phyloP scores from a whole-genome alignment of 2,113 vertebrate species.

The Uropsilus gracilis region DNA sequence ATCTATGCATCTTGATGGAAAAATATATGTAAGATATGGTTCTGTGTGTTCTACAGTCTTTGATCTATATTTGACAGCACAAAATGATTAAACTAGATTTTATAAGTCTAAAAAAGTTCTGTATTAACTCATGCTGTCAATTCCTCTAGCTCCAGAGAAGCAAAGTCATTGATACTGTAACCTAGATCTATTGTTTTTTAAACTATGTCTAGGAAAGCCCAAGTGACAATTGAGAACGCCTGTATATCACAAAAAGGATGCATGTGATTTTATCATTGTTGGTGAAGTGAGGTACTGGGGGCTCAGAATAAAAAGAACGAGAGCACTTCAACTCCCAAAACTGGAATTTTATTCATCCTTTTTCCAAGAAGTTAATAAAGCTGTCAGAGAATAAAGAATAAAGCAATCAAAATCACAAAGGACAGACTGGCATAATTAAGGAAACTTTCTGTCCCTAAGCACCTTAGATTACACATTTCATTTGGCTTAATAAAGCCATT shows the following conservation, averaged over 20 bases:
- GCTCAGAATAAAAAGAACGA: not conserved
- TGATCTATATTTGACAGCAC: not conserved
- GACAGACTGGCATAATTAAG: slow-evolving; percentile 39
- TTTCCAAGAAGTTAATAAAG: slow-evolving; percentile 61
- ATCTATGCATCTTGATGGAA: slow-evolving; percentile 33
- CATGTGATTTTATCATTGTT: not conserved
- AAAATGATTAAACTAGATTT: slow-evolving; percentile 33
- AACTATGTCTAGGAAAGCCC: not conserved
- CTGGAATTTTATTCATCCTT: slow-evolving; percentile 49
- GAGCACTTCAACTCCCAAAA: not conserved
- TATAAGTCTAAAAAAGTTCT: not conserved
- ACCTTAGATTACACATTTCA: slow-evolving; percentile 58
- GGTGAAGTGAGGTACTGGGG: not conserved
- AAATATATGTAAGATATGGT: not conserved
- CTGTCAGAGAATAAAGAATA: slow-evolving; percentile 57
- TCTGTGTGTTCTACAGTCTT: not conserved
- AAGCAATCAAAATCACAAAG: slow-evolving; percentile 62
- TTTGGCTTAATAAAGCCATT: slow-evolving; percentile 51
- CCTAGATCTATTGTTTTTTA: not conserved
- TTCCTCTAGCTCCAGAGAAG: not conserved
- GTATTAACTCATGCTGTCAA: not conserved
- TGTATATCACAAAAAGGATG: not conserved
- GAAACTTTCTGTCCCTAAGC: slow-evolving; percentile 43
- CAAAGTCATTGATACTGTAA: not conserved
- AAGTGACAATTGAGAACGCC: not conserved